phyloP scores from a whole-genome alignment of 2,888 invertebrate species.

The Dorcus hopei region DNA sequence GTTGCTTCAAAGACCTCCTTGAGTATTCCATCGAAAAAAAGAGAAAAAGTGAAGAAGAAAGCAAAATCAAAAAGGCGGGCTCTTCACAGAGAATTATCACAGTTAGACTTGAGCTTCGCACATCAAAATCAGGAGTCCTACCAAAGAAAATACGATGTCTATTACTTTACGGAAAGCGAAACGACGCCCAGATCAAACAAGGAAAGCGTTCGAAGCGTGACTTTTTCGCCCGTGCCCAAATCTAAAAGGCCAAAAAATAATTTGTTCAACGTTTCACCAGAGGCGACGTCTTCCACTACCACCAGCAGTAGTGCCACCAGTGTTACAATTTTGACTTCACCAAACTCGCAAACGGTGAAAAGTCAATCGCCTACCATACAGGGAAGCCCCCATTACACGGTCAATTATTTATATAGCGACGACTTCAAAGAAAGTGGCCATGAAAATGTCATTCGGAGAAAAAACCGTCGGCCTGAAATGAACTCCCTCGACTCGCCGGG shows the following conservation, averaged over 20 bases:
- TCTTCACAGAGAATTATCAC: no score
- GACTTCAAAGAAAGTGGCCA: neutral
- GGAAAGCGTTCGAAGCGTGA: slow-evolving; percentile 1
- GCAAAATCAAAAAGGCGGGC: no score
- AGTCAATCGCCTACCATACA: neutral
- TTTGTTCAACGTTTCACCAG: no score
- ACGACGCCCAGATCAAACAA: neutral
- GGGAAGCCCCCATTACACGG: slow-evolving; percentile 4
- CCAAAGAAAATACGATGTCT: neutral
- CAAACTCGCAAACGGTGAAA: slow-evolving; percentile 1
- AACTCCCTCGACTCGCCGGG: slow-evolving; percentile 2
- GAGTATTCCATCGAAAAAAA: no score
- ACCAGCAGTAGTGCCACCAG: no score
- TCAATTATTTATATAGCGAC: slow-evolving; percentile 12
- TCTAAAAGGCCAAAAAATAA: no score
- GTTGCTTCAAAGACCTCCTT: no score
- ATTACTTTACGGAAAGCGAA: slow-evolving; percentile 12
- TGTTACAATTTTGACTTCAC: neutral
- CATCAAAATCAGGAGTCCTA: neutral
- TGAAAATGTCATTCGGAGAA: no score
- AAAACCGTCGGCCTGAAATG: slow-evolving; percentile 1
- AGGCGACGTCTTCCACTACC: no score
- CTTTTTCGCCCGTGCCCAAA: neutral
- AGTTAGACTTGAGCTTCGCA: no score
- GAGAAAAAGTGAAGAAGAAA: no score